These are phyloP conservation scores for Neotoma lepida DNA, from an alignment of 2,113 vertebrate genomes.

Conservation along the genomic window DNA sequence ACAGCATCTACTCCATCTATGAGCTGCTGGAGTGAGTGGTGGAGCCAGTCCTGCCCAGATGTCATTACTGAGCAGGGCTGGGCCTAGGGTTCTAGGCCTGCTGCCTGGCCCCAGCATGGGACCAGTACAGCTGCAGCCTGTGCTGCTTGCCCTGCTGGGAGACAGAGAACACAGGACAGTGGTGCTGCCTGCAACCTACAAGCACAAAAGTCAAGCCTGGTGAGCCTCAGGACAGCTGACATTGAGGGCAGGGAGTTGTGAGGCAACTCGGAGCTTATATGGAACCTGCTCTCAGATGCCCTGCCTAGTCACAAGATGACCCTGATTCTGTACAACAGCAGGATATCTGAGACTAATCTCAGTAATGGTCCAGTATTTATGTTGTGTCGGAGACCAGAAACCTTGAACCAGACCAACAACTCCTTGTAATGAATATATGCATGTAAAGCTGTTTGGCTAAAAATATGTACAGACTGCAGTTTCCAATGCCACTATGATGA, in stretches of 20 bases:
- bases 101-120: not conserved
- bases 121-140: not conserved
- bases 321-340: not conserved
- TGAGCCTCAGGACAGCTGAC: not conserved
- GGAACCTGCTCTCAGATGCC: not conserved
- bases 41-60: too few species aligned
- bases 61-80: not conserved
- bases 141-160: not conserved
- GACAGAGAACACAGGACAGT: not conserved
- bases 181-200: not conserved
- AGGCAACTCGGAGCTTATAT: not conserved
- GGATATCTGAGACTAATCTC: not conserved
- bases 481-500: not conserved
- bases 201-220: not conserved
- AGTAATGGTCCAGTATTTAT: not conserved
- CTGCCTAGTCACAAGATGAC: not conserved
- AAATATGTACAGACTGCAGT: not conserved
- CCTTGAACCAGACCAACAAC: not conserved
- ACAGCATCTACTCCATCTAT: not conserved
- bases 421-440: not conserved
- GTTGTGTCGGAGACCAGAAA: not conserved
- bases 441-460: not conserved
- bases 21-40: too few species aligned
- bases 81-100: not conserved
- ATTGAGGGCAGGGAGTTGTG: not conserved